Evolutionary conservation across 64 coral and sea anemone genomes (phyloP), one percentile per base, ranked within the genome.

Genomic region (Orbicella faveolata): DNA sequence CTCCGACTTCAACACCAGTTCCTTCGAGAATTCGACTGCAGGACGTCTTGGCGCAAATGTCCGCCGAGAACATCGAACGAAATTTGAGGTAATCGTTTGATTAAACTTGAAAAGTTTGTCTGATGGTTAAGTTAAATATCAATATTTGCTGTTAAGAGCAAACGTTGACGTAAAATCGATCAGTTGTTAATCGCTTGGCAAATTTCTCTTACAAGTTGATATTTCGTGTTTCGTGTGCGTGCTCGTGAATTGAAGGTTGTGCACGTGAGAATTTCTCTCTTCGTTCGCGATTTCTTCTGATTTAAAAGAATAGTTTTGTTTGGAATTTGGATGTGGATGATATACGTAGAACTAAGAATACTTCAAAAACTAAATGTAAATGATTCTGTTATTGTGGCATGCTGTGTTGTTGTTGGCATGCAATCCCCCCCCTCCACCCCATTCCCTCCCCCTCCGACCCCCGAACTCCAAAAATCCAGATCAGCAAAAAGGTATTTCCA

Each of bases 31-130:
- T 52, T 34, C 79, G 73, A 83, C 87, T 96, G 23, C 72, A 84
- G 72, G 92, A 96, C 25, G 83, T 94, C 36, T 75, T 96, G 30
- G 63, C 88, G 16, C 70, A 78, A 52, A 88, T 96, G 91, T 96
- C 95, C 2, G 41, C 95, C 6, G 44, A 80, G 23, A 88, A 88
- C 79, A 96, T 96, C 52, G 88, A 96, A 73, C 16, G 34, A 1
- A 96, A 83, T 20, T 39, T 96, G 36, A 96, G 95, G 95, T 37
- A 13, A n/a, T 20, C 35, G 20, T 5, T 13, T 89, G 48, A 6
- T 4, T 48, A 48, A 48, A 6, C 44, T 48, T 48, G 7, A 48
- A 6, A 33, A 73, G 79, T 19, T 79, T 81, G 63, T 15, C 34
- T 76, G 18, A 69, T 41, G 35, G 64, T 79, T 39, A 51, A 35